Conservation (phyloP, 1,140 invertebrate species). For the Lerema accius region DNA sequence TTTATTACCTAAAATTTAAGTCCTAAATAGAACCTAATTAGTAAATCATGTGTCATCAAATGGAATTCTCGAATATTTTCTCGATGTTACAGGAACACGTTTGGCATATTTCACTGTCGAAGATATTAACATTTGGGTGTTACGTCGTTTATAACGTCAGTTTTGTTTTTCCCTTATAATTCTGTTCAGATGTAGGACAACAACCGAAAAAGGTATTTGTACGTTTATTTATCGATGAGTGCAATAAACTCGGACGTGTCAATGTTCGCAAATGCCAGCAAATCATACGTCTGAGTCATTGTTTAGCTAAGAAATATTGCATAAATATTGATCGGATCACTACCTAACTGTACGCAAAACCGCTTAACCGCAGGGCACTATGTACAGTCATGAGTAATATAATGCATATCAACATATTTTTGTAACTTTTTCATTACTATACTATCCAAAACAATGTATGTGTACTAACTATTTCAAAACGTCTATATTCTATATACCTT, state of each 20-base stretch:
- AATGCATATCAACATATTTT: constrained; percentile 6
- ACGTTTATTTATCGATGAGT: constrained; percentile 42
- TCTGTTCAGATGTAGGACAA: constrained; percentile 39
- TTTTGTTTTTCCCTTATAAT: neutral
- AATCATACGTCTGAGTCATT: constrained; percentile 60
- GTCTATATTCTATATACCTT: too few relatives aligned
- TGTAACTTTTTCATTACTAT: too few relatives aligned
- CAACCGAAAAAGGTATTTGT: constrained; percentile 37
- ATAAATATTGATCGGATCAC: constrained; percentile 51
- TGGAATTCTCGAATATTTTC: too few relatives aligned
- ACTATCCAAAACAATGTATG: too few relatives aligned
- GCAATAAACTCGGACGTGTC: constrained; percentile 63
- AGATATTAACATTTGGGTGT: neutral
- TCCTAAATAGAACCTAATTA: too few relatives aligned
- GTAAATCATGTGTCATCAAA: too few relatives aligned
- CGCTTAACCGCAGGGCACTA: constrained; percentile 36
- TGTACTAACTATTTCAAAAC: too few relatives aligned
- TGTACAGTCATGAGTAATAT: constrained; percentile 2
- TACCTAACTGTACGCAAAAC: constrained; percentile 57
- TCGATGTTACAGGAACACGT: neutral
- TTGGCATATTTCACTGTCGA: neutral
- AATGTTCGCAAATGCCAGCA: constrained; percentile 54
- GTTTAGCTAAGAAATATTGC: constrained; percentile 65
- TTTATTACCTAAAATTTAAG: too few relatives aligned
- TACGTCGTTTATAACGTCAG: neutral